Evolutionary conservation across 2,797 vertebrate species (phyloP).

Genomic region (Trachops cirrhosus): DNA sequence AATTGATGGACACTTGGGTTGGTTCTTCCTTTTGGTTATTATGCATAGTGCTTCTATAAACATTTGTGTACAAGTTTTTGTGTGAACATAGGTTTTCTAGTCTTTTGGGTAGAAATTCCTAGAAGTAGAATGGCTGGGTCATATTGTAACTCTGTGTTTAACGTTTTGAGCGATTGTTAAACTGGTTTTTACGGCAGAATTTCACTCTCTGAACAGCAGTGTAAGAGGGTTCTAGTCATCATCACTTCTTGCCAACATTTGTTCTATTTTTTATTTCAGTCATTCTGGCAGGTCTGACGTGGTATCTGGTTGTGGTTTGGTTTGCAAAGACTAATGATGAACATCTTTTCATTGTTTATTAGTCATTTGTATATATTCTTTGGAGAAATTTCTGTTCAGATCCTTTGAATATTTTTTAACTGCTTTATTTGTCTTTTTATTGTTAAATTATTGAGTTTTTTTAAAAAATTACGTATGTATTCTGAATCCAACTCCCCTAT

Average conservation of each 20-base stretch:
- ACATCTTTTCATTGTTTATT: background rate
- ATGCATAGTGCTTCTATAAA: background rate
- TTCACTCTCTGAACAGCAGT: background rate
- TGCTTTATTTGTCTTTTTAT: background rate
- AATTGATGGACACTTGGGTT: background rate
- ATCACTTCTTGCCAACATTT: background rate
- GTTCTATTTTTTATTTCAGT: background rate
- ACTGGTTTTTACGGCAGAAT: background rate
- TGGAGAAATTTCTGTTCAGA: background rate
- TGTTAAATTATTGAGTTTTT: background rate
- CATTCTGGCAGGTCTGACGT: background rate
- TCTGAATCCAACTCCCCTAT: background rate
- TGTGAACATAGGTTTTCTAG: background rate
- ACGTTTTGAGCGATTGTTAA: background rate
- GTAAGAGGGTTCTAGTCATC: background rate
- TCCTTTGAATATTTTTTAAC: background rate
- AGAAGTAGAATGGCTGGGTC: background rate
- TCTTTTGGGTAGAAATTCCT: constrained; percentile 12
- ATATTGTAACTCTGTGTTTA: background rate
- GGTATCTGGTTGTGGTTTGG: background rate
- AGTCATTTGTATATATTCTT: background rate
- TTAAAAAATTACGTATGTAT: background rate
- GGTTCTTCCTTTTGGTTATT: background rate
- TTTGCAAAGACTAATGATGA: background rate
- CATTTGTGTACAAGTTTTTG: background rate